These are phyloP conservation scores for Prosopocoilus inquinatus DNA, from an alignment of 2,888 invertebrate genomes.

Conservation along the genomic window DNA sequence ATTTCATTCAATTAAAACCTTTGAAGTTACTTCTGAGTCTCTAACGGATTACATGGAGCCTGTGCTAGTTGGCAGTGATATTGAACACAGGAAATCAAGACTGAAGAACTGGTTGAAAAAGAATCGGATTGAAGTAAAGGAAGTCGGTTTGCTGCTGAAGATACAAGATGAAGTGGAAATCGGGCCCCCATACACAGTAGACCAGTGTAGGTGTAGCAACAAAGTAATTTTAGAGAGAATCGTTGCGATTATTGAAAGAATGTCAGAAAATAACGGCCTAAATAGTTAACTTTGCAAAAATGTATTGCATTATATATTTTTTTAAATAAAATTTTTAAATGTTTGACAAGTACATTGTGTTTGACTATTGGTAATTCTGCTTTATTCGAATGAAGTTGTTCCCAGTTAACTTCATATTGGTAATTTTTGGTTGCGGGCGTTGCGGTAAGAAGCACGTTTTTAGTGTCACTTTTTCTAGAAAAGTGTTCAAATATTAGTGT, in stretches of 20 bases:
- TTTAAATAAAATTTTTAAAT: too few relatives aligned
- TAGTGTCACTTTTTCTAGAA: too few relatives aligned
- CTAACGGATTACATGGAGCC: slow-evolving; percentile 17
- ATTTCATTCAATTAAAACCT: slow-evolving; percentile 36
- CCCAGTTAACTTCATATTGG: background rate
- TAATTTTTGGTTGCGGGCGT: background rate
- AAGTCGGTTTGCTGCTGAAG: slow-evolving; percentile 42
- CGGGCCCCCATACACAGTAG: slow-evolving; percentile 45
- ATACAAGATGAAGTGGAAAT: slow-evolving; percentile 45
- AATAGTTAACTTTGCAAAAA: slow-evolving; percentile 17
- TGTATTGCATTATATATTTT: background rate
- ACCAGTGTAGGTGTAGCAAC: slow-evolving; percentile 46
- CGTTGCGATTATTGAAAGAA: slow-evolving; percentile 41
- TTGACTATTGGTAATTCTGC: too few relatives aligned
- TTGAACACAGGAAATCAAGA: slow-evolving; percentile 15
- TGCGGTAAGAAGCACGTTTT: too few relatives aligned
- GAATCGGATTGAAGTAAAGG: slow-evolving; percentile 43
- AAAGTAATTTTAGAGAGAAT: slow-evolving; percentile 46
- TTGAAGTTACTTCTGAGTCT: slow-evolving; percentile 31
- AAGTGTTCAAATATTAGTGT: background rate
- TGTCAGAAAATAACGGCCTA: slow-evolving; percentile 36
- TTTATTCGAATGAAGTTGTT: background rate
- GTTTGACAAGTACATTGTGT: too few relatives aligned
- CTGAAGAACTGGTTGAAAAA: slow-evolving; percentile 44
- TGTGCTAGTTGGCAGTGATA: slow-evolving; percentile 7